These are phyloP conservation scores for Lucilia sericata DNA, from an alignment of 1,140 invertebrate genomes.

Conservation along the genomic window DNA sequence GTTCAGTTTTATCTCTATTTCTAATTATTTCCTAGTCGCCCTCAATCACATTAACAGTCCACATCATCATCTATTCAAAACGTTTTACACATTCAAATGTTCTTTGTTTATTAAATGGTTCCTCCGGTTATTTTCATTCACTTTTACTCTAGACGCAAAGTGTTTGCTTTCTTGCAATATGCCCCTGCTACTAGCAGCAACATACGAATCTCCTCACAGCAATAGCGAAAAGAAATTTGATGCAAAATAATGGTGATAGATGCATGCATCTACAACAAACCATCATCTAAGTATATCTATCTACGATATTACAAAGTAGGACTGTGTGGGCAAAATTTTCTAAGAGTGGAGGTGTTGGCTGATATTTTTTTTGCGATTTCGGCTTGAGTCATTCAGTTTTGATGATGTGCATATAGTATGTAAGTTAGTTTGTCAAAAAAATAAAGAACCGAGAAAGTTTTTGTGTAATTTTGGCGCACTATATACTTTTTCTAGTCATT, in stretches of 20 bases:
- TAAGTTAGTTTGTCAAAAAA: background rate
- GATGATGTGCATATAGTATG: background rate
- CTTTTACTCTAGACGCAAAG: conserved; percentile 5
- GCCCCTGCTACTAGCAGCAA: background rate
- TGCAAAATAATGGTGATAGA: background rate
- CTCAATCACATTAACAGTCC: background rate
- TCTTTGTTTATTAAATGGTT: background rate
- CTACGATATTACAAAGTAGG: too few relatives aligned
- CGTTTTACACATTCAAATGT: background rate
- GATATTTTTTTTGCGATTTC: background rate
- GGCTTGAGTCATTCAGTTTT: too few relatives aligned
- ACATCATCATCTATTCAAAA: background rate
- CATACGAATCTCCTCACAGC: background rate
- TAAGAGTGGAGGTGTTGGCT: background rate
- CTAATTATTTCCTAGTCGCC: background rate
- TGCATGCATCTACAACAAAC: too few relatives aligned
- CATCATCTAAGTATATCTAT: too few relatives aligned
- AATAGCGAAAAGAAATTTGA: background rate
- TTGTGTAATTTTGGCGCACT: background rate
- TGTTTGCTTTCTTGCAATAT: background rate
- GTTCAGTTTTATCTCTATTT: too few relatives aligned
- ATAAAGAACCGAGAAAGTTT: too few relatives aligned
- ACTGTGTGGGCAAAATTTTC: background rate
- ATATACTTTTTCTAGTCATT: background rate
- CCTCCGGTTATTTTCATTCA: background rate